Percentiles rank a stretch among this genome's conserved stretches.
Conservation (phyloP, 2,888 invertebrate genomes). For the Agrypnus murinus region DNA sequence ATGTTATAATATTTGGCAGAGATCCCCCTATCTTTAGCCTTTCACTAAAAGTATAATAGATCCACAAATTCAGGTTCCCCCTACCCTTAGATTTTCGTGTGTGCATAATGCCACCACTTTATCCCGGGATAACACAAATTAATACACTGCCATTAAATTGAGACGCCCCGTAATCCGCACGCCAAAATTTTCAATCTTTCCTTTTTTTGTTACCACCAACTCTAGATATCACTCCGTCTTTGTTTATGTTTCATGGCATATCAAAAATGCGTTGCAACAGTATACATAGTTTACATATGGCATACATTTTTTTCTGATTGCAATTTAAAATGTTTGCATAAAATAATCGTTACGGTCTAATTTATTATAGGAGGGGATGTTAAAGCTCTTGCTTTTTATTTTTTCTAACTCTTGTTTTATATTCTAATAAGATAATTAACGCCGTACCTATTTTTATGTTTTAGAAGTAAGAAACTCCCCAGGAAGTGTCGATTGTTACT, state of each 20-base stretch:
- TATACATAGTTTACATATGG: conserved; percentile 68
- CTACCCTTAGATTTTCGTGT: conserved; percentile 67
- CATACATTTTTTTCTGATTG: conserved; percentile 57
- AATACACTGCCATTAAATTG: conserved; percentile 69
- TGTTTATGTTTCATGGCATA: neutral
- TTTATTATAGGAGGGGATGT: no score
- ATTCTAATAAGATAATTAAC: no score
- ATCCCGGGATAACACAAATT: conserved; percentile 70
- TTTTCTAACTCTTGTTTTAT: no score
- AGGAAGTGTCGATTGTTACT: conserved; percentile 68
- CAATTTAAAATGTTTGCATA: no score
- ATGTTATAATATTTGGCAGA: conserved; percentile 64
- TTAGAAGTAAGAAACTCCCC: conserved; percentile 68
- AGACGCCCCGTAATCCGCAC: conserved; percentile 65
- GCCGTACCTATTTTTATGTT: no score
- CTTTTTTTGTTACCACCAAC: conserved; percentile 4
- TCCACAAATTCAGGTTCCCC: conserved; percentile 58
- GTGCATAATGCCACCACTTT: conserved; percentile 69
- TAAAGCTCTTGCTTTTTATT: no score
- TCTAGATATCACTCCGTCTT: conserved; percentile 14
- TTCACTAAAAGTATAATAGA: conserved; percentile 54
- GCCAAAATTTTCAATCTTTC: conserved; percentile 46
- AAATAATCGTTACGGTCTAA: no score
- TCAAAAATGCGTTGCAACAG: conserved; percentile 59
- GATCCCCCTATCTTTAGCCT: conserved; percentile 59